phyloP scores from a whole-genome alignment of 2,888 invertebrate species.

The Tillus elongatus region DNA sequence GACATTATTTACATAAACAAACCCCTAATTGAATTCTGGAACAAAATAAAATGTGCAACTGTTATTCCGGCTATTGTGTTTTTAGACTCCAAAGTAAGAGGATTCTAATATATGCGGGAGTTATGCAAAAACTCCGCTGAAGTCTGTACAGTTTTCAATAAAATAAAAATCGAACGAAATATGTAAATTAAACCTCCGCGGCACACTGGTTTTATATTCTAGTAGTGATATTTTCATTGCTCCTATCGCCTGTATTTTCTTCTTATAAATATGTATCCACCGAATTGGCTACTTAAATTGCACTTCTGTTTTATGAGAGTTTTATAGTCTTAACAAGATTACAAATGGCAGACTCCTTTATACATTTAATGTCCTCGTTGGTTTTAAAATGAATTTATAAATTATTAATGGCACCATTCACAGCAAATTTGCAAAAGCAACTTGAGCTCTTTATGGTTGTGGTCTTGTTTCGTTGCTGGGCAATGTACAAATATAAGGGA shows the following conservation, averaged over 20 bases:
- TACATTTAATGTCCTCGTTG: constrained; percentile 20
- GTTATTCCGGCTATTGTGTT: constrained; percentile 33
- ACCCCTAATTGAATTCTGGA: constrained; percentile 33
- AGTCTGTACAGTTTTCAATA: constrained; percentile 23
- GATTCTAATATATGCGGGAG: constrained; percentile 31
- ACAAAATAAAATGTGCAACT: constrained; percentile 33
- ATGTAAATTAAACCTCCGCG: constrained; percentile 28
- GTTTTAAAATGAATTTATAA: constrained; percentile 24
- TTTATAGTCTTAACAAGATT: constrained; percentile 27
- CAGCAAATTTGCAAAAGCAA: constrained; percentile 12
- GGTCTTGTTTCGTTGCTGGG: no score
- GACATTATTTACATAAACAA: constrained; percentile 32
- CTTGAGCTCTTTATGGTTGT: no score
- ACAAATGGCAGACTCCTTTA: constrained; percentile 21
- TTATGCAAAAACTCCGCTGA: constrained; percentile 26
- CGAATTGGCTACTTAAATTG: constrained; percentile 26
- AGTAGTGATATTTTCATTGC: constrained; percentile 28
- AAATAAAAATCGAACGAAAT: constrained; percentile 31
- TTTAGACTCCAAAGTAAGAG: constrained; percentile 27
- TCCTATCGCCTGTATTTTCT: constrained; percentile 23
- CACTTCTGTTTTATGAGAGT: constrained; percentile 23
- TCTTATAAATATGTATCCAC: constrained; percentile 30
- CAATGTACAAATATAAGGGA: no score
- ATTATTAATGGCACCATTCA: constrained; percentile 21
- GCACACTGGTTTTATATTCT: constrained; percentile 24